These are phyloP conservation scores for Gephyroberyx darwinii DNA, from an alignment of 2,797 vertebrate genomes.

Conservation along the genomic window DNA sequence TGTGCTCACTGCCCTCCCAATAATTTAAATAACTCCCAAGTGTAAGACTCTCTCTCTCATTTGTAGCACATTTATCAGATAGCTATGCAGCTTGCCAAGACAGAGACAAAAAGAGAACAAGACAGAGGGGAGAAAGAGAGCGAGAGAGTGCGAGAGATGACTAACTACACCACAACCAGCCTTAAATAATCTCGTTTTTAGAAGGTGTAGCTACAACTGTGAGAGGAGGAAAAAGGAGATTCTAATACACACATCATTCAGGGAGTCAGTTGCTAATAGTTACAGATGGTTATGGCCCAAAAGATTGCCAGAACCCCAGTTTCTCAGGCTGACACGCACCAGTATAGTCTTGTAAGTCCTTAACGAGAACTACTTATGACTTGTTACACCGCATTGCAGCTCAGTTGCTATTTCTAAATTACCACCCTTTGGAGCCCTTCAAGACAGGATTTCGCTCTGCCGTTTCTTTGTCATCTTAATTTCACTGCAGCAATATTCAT, in stretches of 20 bases:
- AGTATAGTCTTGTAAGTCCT: constrained; percentile 65
- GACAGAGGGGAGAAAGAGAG: constrained; percentile 3
- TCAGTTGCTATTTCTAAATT: constrained; percentile 67
- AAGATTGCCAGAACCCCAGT: constrained; percentile 49
- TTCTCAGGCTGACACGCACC: constrained; percentile 34
- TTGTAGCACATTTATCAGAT: constrained; percentile 66
- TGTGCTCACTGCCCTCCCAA: constrained; percentile 66
- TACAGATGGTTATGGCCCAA: constrained; percentile 59
- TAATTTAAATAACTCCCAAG: constrained; percentile 67
- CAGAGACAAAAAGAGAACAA: constrained; percentile 18
- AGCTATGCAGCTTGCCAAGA: constrained; percentile 48
- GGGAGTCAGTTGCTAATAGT: constrained; percentile 63
- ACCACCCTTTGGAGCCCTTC: constrained; percentile 61
- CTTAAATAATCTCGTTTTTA: constrained; percentile 43
- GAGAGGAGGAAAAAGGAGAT: constrained; percentile 33
- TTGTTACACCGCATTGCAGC: constrained; percentile 71
- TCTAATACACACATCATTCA: constrained; percentile 59
- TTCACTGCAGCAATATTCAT: constrained; percentile 74
- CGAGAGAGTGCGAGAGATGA: constrained; percentile 23
- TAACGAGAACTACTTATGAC: constrained; percentile 63
- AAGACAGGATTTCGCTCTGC: constrained; percentile 34
- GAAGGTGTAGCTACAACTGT: constrained; percentile 23
- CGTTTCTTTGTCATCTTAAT: constrained; percentile 75
- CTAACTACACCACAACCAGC: constrained; percentile 18
- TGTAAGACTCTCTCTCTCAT: constrained; percentile 58